A percentile compares a stretch with the other conserved stretches of the same genome.
Evolutionary conservation across 2,113 vertebrate species (phyloP).

Genomic region (Ceyx margarethae): DNA sequence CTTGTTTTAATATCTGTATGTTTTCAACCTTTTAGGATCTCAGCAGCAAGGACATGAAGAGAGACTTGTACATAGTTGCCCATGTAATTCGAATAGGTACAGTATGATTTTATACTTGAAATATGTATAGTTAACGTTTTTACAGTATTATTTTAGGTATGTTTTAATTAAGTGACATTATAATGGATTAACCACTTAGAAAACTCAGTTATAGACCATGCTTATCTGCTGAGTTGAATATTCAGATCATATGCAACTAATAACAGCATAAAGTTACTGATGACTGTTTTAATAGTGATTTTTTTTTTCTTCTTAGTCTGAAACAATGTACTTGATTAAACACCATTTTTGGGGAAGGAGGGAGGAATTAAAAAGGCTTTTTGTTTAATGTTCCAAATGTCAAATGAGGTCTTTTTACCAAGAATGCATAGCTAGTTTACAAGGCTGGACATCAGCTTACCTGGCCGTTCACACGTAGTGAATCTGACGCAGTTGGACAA

Average conservation of each 20-base stretch:
- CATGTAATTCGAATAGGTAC: slow-evolving; percentile 95
- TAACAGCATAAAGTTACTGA: neutral
- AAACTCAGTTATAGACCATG: neutral
- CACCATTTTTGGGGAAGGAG: neutral
- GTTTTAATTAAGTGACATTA: neutral
- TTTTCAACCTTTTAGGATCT: slow-evolving; percentile 82
- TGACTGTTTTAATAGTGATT: neutral
- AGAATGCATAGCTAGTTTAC: neutral
- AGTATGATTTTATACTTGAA: slow-evolving; percentile 25
- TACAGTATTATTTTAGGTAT: neutral
- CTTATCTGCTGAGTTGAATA: neutral
- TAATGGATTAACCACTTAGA: neutral
- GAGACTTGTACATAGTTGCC: slow-evolving; percentile 93
- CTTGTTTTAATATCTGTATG: neutral
- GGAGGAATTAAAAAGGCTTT: neutral
- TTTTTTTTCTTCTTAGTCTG: neutral
- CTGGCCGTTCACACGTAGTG: neutral
- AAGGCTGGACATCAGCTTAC: neutral
- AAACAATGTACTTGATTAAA: neutral
- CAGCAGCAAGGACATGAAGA: slow-evolving; percentile 96
- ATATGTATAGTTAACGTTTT: neutral
- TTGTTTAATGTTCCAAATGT: neutral
- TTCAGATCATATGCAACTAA: neutral
- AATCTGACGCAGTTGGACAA: neutral
- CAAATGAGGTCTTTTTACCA: neutral